Conservation (phyloP, 1,140 invertebrate species). For the Wiebesia pumilae region DNA sequence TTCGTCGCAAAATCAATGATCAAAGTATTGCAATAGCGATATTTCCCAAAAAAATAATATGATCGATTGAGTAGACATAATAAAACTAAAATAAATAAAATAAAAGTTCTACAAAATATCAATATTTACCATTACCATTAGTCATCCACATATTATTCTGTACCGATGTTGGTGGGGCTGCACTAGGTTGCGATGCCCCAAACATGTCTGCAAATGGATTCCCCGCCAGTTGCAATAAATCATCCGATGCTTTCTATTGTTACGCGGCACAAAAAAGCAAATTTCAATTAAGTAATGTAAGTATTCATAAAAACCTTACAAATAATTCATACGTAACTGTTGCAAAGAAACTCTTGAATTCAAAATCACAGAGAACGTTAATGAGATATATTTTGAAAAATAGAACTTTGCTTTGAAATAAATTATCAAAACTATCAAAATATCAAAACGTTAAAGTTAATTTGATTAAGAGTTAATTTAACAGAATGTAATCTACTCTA, state of each 20-base stretch:
- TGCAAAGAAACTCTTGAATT: too few relatives aligned
- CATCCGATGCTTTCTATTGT: slow-evolving; percentile 87
- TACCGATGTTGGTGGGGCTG: slow-evolving; percentile 67
- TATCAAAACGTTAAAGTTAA: too few relatives aligned
- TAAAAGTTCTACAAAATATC: slow-evolving; percentile 49
- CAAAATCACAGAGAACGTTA: not conserved
- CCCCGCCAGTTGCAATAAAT: slow-evolving; percentile 87
- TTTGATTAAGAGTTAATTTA: too few relatives aligned
- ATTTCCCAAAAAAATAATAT: slow-evolving; percentile 9
- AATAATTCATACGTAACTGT: too few relatives aligned
- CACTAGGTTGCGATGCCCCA: slow-evolving; percentile 73
- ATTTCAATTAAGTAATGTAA: not conserved
- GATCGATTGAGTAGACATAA: slow-evolving; percentile 57
- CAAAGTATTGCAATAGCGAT: not conserved
- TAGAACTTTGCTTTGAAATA: too few relatives aligned
- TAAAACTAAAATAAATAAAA: slow-evolving; percentile 57
- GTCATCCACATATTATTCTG: slow-evolving; percentile 81
- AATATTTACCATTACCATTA: slow-evolving; percentile 80
- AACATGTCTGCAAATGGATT: slow-evolving; percentile 96
- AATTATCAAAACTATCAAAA: too few relatives aligned
- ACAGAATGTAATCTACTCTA: too few relatives aligned
- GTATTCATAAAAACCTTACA: too few relatives aligned
- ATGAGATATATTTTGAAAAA: slow-evolving; percentile 6
- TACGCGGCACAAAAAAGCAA: not conserved
- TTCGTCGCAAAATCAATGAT: not conserved